Percentiles rank a stretch among this genome's conserved stretches.
Conservation (phyloP, 2,797 vertebrate genomes). For the Menidia menidia region DNA sequence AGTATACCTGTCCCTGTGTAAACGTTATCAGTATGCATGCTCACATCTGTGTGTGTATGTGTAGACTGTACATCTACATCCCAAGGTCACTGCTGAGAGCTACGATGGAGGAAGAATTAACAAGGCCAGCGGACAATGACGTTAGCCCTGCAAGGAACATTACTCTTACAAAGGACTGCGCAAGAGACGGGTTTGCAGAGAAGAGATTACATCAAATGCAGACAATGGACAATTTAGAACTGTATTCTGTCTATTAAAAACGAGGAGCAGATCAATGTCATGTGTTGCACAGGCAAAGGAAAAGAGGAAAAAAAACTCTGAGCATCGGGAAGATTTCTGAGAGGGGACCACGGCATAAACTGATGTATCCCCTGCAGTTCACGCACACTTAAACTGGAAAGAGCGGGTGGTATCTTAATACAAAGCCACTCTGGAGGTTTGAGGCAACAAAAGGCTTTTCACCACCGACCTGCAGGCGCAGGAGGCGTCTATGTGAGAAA, state of each 20-base stretch:
- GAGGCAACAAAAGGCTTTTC: slow-evolving; percentile 68
- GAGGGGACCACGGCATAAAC: slow-evolving; percentile 26
- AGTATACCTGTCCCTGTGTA: slow-evolving; percentile 16
- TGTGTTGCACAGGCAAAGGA: slow-evolving; percentile 21
- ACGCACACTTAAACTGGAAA: slow-evolving; percentile 36
- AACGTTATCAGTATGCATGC: slow-evolving; percentile 36
- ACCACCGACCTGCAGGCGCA: slow-evolving; percentile 52
- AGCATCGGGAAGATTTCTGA: slow-evolving; percentile 52
- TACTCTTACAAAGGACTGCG: slow-evolving; percentile 64
- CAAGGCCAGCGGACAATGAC: slow-evolving; percentile 76
- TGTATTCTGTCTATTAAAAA: slow-evolving; percentile 18
- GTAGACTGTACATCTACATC: slow-evolving; percentile 62
- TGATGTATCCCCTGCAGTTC: slow-evolving; percentile 23
- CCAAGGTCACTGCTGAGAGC: slow-evolving; percentile 75
- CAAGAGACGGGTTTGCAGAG: slow-evolving; percentile 18
- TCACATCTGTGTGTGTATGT: slow-evolving; percentile 51
- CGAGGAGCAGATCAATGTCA: slow-evolving; percentile 3
- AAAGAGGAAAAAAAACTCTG: slow-evolving; percentile 11
- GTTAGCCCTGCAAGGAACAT: slow-evolving; percentile 65
- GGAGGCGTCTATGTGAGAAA: slow-evolving; percentile 49
- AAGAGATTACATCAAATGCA: slow-evolving; percentile 21
- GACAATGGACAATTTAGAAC: slow-evolving; percentile 5
- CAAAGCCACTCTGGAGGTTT: slow-evolving; percentile 57
- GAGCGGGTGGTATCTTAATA: slow-evolving; percentile 47
- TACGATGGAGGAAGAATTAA: slow-evolving; percentile 56